phyloP scores from a whole-genome alignment of 2,888 invertebrate species.

The Caradrina kadenii region DNA sequence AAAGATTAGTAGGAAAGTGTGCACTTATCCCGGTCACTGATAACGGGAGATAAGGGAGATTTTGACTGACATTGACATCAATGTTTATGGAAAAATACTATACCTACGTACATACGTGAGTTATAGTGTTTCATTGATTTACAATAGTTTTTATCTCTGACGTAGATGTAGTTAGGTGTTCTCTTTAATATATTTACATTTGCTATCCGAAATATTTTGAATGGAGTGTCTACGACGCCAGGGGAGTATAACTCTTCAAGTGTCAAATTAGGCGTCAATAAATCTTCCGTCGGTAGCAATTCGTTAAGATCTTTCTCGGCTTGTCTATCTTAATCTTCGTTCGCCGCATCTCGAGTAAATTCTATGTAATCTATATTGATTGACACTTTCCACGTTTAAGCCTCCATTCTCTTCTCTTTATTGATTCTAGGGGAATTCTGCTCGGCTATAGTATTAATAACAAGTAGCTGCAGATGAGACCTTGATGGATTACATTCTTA shows the following conservation, averaged over 20 bases:
- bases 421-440: slow-evolving; percentile 2
- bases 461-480: background rate
- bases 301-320: slow-evolving; percentile 30
- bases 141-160: slow-evolving; percentile 31
- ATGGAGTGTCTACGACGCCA: slow-evolving; percentile 4
- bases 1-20: slow-evolving; percentile 54
- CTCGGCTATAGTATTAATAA: background rate
- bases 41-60: slow-evolving; percentile 50
- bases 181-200: slow-evolving; percentile 2
- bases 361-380: slow-evolving; percentile 26
- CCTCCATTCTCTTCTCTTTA: background rate
- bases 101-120: slow-evolving; percentile 16
- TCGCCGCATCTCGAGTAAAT: slow-evolving; percentile 22
- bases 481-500: slow-evolving; percentile 22
- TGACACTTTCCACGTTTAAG: slow-evolving; percentile 12
- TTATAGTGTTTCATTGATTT: slow-evolving; percentile 34
- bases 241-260: slow-evolving; percentile 18
- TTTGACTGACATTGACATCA: slow-evolving; percentile 63
- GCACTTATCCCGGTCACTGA: slow-evolving; percentile 46
- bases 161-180: slow-evolving; percentile 13
- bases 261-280: slow-evolving; percentile 51
- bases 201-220: background rate
- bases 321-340: slow-evolving; percentile 40
- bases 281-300: slow-evolving; percentile 48
- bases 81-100: slow-evolving; percentile 49